Base-by-base conservation (phyloP, 2,888 invertebrate species). In the Clanis bilineata region DNA sequence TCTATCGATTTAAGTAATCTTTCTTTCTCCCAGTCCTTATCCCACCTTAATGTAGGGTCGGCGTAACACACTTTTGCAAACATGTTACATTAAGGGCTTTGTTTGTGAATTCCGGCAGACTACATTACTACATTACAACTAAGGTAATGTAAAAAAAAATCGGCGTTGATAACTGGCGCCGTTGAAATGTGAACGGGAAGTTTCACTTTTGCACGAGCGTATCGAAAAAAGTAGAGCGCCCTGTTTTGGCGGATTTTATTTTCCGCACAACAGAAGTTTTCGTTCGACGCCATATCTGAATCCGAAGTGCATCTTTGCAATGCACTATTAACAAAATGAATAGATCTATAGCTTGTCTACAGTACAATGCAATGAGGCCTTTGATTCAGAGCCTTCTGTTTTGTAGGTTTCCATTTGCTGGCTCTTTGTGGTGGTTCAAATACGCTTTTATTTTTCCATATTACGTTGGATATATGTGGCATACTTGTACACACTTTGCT, bases 131-230 rank as follows among this genome's bases (percentile, higher is more conserved):
- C n/a, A n/a, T n/a, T n/a, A 18, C 18, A 51, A 32, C 51, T 32
- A 51, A 25, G n/a, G 25, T 25, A n/a, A 45, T 18, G 28, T 51
- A 28, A 32, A 51, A 6, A 41, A 56, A 41, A 10, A 57, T 25
- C 10, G 7, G 23, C 23, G 23, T 21, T 51, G 23, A 28, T 51
- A 58, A 38, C 39, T 22, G 58, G 38, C 28, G 10, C 43, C 57
- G 57, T 23, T 58, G 58, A 41, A 47, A 58, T 25, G 36, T 36
- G 58, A 25, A 58, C 51, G 51, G 18, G 47, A 51, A 39, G 28
- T 51, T 51, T 18, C 28, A 38, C 28, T 58, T 58, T 47, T 22
- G 12, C 25, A 39, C 18, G 39, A 51, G 47, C 39, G 25, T 39
- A 47, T 25, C 39, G 39, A 10, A 23, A 38, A 38, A 38, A 28